Evolutionary conservation across 2,888 invertebrate species (phyloP).

Genomic region (Mesorhabditis spiculigera): DNA sequence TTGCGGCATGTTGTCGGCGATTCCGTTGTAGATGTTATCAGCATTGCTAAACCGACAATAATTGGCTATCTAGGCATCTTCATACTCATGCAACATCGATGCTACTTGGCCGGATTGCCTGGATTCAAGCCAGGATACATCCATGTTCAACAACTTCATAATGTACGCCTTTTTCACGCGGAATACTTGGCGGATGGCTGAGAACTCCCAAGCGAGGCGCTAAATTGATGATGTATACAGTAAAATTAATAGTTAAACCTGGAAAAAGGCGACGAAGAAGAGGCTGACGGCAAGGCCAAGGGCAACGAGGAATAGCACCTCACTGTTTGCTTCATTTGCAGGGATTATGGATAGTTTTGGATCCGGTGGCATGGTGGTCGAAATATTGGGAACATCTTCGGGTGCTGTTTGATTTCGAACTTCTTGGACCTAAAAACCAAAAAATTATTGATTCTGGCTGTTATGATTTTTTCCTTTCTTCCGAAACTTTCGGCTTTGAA

Average conservation of each 20-base stretch:
- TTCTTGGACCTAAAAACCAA: too few relatives aligned
- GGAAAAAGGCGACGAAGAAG: not conserved
- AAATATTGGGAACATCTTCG: not conserved
- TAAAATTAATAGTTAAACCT: not conserved
- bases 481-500: too few relatives aligned
- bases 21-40: constrained; percentile 55
- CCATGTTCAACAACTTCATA: constrained; percentile 52
- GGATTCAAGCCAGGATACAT: constrained; percentile 56
- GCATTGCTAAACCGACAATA: constrained; percentile 45
- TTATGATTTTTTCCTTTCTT: too few relatives aligned
- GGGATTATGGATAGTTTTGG: too few relatives aligned
- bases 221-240: constrained; percentile 17
- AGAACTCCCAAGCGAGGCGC: constrained; percentile 52
- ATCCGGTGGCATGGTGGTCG: too few relatives aligned
- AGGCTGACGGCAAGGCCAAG: too few relatives aligned
- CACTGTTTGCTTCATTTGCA: too few relatives aligned
- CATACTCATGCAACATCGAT: constrained; percentile 53
- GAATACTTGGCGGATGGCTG: constrained; percentile 49
- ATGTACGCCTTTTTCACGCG: constrained; percentile 53
- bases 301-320: too few relatives aligned
- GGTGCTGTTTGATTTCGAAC: not conserved
- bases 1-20: constrained; percentile 56
- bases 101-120: constrained; percentile 55
- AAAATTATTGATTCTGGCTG: too few relatives aligned
- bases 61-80: constrained; percentile 8